A percentile compares a stretch with the other conserved stretches of the same genome.
Conservation (phyloP, 2,888 invertebrate species). For the Tipula unca region DNA sequence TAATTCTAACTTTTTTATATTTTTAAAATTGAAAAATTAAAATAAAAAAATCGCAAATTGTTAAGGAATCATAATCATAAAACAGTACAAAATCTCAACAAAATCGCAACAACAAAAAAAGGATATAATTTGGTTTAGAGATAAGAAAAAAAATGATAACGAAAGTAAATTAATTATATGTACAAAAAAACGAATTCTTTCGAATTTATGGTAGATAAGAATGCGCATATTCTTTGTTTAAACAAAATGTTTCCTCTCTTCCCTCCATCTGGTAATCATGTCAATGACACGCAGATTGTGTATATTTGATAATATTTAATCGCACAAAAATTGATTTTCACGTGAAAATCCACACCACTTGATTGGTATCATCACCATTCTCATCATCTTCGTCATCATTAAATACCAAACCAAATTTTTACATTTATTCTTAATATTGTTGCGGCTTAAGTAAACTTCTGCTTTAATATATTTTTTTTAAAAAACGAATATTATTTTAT, state of each 20-base stretch:
- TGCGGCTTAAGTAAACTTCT: neutral
- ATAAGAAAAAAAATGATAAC: neutral
- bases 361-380: neutral
- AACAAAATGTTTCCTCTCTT: neutral
- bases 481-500: neutral
- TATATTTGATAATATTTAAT: neutral
- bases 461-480: neutral
- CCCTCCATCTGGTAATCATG: neutral
- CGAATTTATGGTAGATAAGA: neutral
- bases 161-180: conserved; percentile 14
- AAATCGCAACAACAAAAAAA: neutral
- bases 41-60: neutral
- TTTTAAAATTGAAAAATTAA: neutral
- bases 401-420: neutral
- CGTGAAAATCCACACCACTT: neutral
- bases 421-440: neutral
- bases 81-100: neutral
- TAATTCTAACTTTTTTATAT: neutral
- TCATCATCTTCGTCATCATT: neutral
- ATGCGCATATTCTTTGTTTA: neutral
- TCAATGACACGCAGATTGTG: neutral
- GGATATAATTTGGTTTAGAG: neutral
- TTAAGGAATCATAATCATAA: conserved; percentile 8
- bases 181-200: neutral
- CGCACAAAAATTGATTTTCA: neutral